Evolutionary conservation across 2,797 vertebrate genomes (phyloP), one percentile per base, ranked within the genome.

Genomic region (Chiroxiphia lanceolata): DNA sequence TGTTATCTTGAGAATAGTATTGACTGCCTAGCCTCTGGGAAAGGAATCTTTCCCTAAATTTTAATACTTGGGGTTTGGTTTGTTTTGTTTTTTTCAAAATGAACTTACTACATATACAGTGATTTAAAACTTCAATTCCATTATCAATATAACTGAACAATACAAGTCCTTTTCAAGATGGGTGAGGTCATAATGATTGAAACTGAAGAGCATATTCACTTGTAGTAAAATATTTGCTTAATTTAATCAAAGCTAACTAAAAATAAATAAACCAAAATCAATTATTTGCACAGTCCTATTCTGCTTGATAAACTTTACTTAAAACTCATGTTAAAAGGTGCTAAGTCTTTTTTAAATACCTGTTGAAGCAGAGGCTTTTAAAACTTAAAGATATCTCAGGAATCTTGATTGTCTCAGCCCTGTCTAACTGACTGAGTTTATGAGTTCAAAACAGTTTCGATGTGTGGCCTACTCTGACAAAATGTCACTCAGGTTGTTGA

Each of bases 41-140:
- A 31, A 63, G 16, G 18, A 83, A 57, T 60, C 5, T 10, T 57
- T 31, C 69, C 36, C 14, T 65, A 67, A 84, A 51, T 4, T 59
- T 4, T 27, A 51, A 33, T 17, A 14, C 8, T 42, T 75, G 6
- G 22, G 47, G 4, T 48, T 36, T 60, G 19, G 27, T 60, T 60
- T 9, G 1, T 0, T 7, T 44, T 10, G 47, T 31, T 6, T 45
- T 33, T 1, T 33, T 6, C 5, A 8, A 45, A 54, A 56, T 31
- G 48, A 45, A 19, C 10, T 21, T 53, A 33, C 17, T 61, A 36
- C 13, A 7, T 9, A 9, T 11, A 48, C 2, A 25, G 2, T n/a
- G 31, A 56, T 47, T 47, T n/a, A 72, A 85, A 54, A 34, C 6
- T 42, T 65, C 9, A 50, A 27, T 76, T 76, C 34, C 42, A 10